A percentile compares a stretch with the other conserved stretches of the same genome.
Evolutionary conservation across 2,113 vertebrate genomes (phyloP).

Genomic region (Mohoua ochrocephala): DNA sequence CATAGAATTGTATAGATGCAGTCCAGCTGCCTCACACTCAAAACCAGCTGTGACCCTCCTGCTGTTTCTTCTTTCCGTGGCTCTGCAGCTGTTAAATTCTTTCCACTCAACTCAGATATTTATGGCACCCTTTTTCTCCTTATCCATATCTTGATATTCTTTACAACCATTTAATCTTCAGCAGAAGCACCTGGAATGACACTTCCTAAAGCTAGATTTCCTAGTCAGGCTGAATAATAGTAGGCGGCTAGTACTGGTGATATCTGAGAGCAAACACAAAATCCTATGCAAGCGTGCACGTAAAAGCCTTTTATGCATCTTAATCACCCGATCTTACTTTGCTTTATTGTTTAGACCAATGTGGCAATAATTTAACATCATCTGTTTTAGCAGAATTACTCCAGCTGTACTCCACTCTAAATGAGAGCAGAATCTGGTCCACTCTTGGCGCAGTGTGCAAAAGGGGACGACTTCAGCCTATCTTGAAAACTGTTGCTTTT

Average conservation of each 20-base stretch:
- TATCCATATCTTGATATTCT: not conserved
- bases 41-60: not conserved
- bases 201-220: not conserved
- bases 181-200: not conserved
- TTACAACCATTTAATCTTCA: not conserved
- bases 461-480: not conserved
- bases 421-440: not conserved
- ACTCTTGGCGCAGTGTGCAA: not conserved
- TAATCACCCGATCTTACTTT: not conserved
- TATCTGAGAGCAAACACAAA: not conserved
- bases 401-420: not conserved
- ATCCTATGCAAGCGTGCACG: not conserved
- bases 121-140: not conserved
- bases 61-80: not conserved
- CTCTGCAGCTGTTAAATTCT: conserved; percentile 36
- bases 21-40: not conserved
- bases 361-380: not conserved
- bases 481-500: not conserved
- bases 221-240: not conserved
- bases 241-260: not conserved
- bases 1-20: not conserved
- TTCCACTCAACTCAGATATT: not conserved
- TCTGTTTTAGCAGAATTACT: not conserved
- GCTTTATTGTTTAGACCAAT: not conserved
- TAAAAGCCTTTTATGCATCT: not conserved